Percentiles rank a stretch among this genome's conserved stretches.
Evolutionary conservation across 2,888 invertebrate species (phyloP).

Genomic region (Tipula vernalis): DNA sequence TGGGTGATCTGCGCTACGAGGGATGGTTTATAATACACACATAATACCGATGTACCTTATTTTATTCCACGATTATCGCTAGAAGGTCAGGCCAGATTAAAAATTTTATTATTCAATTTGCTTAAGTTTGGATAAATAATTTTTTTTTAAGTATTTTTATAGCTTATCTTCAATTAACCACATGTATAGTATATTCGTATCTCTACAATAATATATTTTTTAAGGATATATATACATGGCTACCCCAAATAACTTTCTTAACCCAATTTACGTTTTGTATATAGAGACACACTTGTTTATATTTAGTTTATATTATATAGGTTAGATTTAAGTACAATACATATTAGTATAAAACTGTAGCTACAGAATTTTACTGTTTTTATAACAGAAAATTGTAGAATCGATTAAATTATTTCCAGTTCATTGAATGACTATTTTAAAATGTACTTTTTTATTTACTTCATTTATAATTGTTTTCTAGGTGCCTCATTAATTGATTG

Average conservation of each 20-base stretch:
- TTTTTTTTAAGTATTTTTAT: background rate
- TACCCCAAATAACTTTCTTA: background rate
- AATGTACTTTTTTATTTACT: background rate
- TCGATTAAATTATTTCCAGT: background rate
- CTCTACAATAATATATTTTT: no score
- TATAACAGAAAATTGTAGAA: background rate
- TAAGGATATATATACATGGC: background rate
- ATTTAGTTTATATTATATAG: background rate
- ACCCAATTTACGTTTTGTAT: background rate
- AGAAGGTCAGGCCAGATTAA: background rate
- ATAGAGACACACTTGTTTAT: background rate
- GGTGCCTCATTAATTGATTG: background rate
- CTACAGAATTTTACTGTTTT: background rate
- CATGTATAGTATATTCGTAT: background rate
- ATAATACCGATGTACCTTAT: background rate
- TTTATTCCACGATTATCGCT: background rate
- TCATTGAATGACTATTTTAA: background rate
- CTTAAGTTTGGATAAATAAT: background rate
- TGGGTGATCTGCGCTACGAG: background rate
- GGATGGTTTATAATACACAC: background rate
- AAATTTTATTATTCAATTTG: background rate
- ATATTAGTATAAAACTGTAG: background rate
- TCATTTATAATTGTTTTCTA: background rate
- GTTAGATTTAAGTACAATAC: background rate
- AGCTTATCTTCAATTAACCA: background rate